Evolutionary conservation across 1,140 invertebrate species (phyloP), one percentile per base, ranked within the genome.

Genomic region (Caerostris darwini): DNA sequence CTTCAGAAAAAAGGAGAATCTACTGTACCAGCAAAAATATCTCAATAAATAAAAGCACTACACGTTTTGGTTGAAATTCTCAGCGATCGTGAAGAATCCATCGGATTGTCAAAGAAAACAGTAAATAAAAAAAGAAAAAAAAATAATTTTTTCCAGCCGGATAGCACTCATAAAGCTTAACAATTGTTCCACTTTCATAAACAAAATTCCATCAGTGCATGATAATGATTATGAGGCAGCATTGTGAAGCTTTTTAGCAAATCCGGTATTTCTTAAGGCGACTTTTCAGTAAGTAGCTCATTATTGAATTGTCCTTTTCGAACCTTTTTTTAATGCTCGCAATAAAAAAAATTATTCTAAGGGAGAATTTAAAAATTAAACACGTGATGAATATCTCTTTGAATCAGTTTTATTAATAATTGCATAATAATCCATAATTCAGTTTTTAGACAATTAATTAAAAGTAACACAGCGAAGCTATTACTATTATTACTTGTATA

Each of bases 201-300:
- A 69, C 50, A 89, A 53, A 58, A 54, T 89, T 69, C 87, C 58
- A 53, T 54, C 64, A 7, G 5, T 89, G 14, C 59, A 53, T 54
- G 50, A 54, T 89, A 61, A 69, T 89, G 58, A 89, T 89, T 69
- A 69, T 54, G 87, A 59, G 69, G 50, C 53, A 7, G 12, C 53
- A 89, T 89, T 89, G 87, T 89, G 64, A 69, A 17, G 53, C 61
- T 50, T 86, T 89, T 89, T 19, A 54, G 34, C 50, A 19, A 59
- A 86, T 58, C 57, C 58, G 34, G 34, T 54, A 54, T 89, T 69
- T 89, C 87, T 89, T 69, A 89, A 67, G 61, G 87, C 34, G 61
- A 56, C 59, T 54, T 69, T 54, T 58, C 56, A 7, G 12, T 69
- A 53, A 89, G 54, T 61, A 34, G 61, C 12, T 89, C 87, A 89